Conservation (phyloP, 2,888 invertebrate species). For the Watsonalla cultraria region DNA sequence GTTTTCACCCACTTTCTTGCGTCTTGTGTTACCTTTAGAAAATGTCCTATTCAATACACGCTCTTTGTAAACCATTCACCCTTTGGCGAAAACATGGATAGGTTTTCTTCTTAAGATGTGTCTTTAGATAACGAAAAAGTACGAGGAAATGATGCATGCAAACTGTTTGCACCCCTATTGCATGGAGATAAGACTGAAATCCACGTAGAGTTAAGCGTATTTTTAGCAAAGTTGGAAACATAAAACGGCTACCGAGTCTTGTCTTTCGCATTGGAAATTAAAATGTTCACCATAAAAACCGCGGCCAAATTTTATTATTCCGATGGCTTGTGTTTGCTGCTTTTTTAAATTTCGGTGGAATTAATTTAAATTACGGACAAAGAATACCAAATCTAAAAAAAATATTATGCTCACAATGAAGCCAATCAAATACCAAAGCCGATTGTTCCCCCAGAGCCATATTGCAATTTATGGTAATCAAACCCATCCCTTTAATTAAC, state of each 20-base stretch:
- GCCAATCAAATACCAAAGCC: background rate
- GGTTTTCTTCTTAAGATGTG: background rate
- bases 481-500: slow-evolving; percentile 11
- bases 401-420: background rate
- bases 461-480: slow-evolving; percentile 3
- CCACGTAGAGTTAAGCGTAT: too few relatives aligned
- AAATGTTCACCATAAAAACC: too few relatives aligned
- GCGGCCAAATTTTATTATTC: too few relatives aligned
- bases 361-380: too few relatives aligned
- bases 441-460: background rate
- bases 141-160: background rate
- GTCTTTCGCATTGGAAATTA: too few relatives aligned
- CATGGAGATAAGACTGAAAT: background rate
- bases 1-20: slow-evolving; percentile 32
- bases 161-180: background rate
- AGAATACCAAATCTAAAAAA: too few relatives aligned
- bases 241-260: too few relatives aligned
- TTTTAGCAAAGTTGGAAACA: too few relatives aligned
- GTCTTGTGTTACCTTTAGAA: slow-evolving; percentile 32
- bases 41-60: slow-evolving; percentile 37
- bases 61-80: slow-evolving; percentile 25
- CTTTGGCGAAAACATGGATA: slow-evolving; percentile 5
- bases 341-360: too few relatives aligned
- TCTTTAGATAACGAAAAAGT: background rate
- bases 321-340: too few relatives aligned